Base-by-base conservation (phyloP, 2,797 vertebrate species). In the Fistularia commersonii region DNA sequence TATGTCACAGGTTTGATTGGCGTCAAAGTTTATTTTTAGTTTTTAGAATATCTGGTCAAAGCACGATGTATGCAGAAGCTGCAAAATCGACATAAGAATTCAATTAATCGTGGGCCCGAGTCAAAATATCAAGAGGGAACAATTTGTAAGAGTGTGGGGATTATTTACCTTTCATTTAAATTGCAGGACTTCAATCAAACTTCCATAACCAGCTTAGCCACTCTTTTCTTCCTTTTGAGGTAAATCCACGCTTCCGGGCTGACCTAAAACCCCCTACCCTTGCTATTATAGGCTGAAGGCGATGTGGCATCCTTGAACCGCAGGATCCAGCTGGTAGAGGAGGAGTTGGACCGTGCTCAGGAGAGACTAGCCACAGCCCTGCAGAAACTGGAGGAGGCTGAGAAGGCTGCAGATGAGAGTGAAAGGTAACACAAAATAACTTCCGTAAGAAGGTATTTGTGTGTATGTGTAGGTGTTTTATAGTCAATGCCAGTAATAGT, bases 301-400 rank as follows among this genome's bases (percentile, higher is more conserved):
- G 97, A 99, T 49, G 96, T 98, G 67, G 95, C 95, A 0, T 93
- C 92, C 8, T 87, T 99, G 77, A 99, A 99, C 76, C 93, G 97
- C 50, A 93, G 96, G 45, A 97, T 99, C 89, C 96, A 98, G 86
- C 93, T 99, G 10, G 95, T 99, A 65, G 96, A 99, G 86, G 95
- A 98, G 76, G 97, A 99, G 86, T 1, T 99, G 91, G 97, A 99
- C 84, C 89, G 95, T 0, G 94, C 96, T 72, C 96, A 98, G 64
- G 96, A 98, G 54, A 92, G 96, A 46, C 89, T 99, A 83, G 89
- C 92, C 81, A 95, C 94, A 0, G 95, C 96, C 38, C 87, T 98
- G 74, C 95, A 96, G 89, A 98, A 98, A 57, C 90, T 98, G 72
- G 97, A 98, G 82, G 96, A 98, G 83, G 96, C 97, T 0, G 96